These are phyloP conservation scores for Halictus ligatus DNA, from an alignment of 2,888 invertebrate genomes.

Conservation along the genomic window DNA sequence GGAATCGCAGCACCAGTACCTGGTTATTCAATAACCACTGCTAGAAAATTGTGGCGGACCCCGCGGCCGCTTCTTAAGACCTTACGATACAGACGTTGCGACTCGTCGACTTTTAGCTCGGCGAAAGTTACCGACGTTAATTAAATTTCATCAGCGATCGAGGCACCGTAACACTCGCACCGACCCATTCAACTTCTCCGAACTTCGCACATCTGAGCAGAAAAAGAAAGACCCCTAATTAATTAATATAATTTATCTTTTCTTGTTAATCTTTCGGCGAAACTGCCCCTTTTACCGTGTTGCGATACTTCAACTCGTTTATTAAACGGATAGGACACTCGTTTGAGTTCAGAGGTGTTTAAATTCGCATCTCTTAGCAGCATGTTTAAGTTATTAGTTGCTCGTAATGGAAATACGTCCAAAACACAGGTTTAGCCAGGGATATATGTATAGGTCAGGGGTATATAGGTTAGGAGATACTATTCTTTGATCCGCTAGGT, in stretches of 20 bases:
- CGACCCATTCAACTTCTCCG: neutral
- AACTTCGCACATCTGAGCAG: neutral
- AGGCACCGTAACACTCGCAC: neutral
- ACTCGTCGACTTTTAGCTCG: neutral
- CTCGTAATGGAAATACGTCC: too few relatives aligned
- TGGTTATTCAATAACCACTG: constrained; percentile 8
- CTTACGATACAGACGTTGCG: neutral
- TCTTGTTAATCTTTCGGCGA: neutral
- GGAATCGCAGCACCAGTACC: neutral
- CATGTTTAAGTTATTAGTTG: too few relatives aligned
- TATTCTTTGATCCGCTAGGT: too few relatives aligned
- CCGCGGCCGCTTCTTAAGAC: neutral
- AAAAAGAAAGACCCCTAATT: neutral
- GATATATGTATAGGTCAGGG: too few relatives aligned
- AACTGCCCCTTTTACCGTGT: neutral
- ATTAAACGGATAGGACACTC: too few relatives aligned
- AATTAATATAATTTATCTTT: neutral
- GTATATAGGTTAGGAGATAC: too few relatives aligned
- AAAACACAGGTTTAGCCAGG: too few relatives aligned
- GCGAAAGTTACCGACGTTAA: neutral
- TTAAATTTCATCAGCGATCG: neutral
- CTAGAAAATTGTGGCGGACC: neutral
- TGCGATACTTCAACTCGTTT: too few relatives aligned
- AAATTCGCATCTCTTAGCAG: too few relatives aligned
- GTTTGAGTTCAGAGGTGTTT: too few relatives aligned